Conservation (phyloP, 2,113 vertebrate species). For the Haliaeetus leucogaster region DNA sequence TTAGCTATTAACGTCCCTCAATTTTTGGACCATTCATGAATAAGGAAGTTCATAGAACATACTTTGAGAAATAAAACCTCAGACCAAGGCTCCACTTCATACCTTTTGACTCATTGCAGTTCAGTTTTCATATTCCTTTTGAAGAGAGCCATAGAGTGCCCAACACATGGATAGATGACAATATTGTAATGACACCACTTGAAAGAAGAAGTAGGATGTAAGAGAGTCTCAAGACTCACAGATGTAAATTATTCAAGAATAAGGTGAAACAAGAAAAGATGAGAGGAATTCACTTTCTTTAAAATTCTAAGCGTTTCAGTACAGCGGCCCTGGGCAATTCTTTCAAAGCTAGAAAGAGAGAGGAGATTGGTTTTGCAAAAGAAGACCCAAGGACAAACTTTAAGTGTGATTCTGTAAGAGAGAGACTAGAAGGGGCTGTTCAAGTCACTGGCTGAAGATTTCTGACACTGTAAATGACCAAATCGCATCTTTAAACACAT, state of each 20-base stretch:
- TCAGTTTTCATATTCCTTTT: constrained; percentile 27
- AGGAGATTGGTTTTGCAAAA: constrained; percentile 7
- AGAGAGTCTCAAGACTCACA: background rate
- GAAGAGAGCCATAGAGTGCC: background rate
- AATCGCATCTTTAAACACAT: background rate
- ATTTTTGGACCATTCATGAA: background rate
- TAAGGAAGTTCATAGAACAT: background rate
- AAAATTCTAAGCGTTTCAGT: constrained; percentile 27
- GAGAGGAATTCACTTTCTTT: constrained; percentile 27
- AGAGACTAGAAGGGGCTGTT: background rate
- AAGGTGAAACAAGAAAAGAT: constrained; percentile 51
- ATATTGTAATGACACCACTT: constrained; percentile 21
- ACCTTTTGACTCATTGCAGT: background rate
- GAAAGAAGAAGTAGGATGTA: constrained; percentile 8
- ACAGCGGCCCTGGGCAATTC: background rate
- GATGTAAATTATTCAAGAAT: constrained; percentile 56
- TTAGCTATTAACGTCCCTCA: background rate
- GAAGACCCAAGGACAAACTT: constrained; percentile 3
- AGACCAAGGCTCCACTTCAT: background rate
- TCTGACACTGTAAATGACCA: background rate
- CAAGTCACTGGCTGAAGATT: background rate
- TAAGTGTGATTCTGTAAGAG: background rate
- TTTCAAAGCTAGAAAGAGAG: constrained; percentile 1
- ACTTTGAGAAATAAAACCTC: background rate
- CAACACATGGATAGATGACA: background rate